phyloP scores from a whole-genome alignment of 2,888 invertebrate species.

The Zygothrica quintamaculata region DNA sequence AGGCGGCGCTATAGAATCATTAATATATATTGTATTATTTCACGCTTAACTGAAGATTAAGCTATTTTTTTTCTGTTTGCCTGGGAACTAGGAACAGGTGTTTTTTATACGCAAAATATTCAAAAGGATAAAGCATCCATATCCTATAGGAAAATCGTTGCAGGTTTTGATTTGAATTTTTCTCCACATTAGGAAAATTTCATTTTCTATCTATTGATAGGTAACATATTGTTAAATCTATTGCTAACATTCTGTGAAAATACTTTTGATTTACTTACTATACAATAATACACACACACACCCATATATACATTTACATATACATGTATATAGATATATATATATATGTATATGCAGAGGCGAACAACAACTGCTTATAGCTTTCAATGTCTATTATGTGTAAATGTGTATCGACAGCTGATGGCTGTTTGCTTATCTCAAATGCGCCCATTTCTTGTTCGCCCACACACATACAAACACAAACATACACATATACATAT shows the following conservation, averaged over 20 bases:
- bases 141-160: no score
- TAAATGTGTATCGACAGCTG: constrained; percentile 50
- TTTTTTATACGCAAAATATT: background rate
- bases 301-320: constrained; percentile 5
- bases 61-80: no score
- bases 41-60: no score
- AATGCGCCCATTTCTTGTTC: constrained; percentile 46
- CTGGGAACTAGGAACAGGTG: no score
- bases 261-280: constrained; percentile 28
- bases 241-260: constrained; percentile 26
- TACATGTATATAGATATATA: constrained; percentile 2
- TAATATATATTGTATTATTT: no score
- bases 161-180: no score
- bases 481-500: background rate
- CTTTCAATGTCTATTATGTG: constrained; percentile 53
- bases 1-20: no score
- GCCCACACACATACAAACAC: constrained; percentile 12
- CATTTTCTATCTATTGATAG: constrained; percentile 6
- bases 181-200: background rate
- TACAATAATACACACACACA: constrained; percentile 18
- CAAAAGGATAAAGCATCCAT: background rate
- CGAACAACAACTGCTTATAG: constrained; percentile 20
- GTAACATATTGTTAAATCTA: constrained; percentile 29
- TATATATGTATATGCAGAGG: constrained; percentile 56
- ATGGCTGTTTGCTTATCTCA: constrained; percentile 55